These are phyloP conservation scores for Philaenus spumarius DNA, from an alignment of 1,140 invertebrate genomes.

Conservation along the genomic window DNA sequence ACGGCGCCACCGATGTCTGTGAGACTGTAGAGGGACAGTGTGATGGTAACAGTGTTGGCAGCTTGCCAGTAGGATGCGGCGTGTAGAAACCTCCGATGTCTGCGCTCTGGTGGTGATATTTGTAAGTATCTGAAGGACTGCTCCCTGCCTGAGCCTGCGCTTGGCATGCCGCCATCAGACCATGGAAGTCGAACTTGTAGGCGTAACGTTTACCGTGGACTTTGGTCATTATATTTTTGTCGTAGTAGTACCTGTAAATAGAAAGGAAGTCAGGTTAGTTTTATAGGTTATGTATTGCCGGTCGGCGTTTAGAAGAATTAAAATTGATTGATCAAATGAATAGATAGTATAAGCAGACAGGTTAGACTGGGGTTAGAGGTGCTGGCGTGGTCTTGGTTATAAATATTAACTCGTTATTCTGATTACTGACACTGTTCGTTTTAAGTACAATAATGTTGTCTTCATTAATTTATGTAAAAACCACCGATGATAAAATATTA, in stretches of 20 bases:
- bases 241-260: conserved; percentile 87
- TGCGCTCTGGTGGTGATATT: neutral
- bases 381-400: too few species aligned
- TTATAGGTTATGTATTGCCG: too few species aligned
- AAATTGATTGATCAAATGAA: too few species aligned
- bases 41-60: conserved; percentile 2
- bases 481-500: too few species aligned
- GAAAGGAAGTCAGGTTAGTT: too few species aligned
- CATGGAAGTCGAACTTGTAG: conserved; percentile 89
- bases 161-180: conserved; percentile 76
- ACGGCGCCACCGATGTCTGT: neutral
- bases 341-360: too few species aligned
- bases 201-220: conserved; percentile 88
- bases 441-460: too few species aligned
- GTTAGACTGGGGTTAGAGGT: too few species aligned
- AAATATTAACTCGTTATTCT: too few species aligned
- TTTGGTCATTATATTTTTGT: conserved; percentile 97
- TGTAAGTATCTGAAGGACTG: conserved; percentile 6
- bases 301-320: too few species aligned
- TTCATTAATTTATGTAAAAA: too few species aligned
- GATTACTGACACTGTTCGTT: too few species aligned
- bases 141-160: conserved; percentile 49
- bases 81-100: conserved; percentile 7
- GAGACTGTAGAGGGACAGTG: neutral
- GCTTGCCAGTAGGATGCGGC: conserved; percentile 3